Base-by-base conservation (phyloP, 2,113 vertebrate species). In the Conger conger region DNA sequence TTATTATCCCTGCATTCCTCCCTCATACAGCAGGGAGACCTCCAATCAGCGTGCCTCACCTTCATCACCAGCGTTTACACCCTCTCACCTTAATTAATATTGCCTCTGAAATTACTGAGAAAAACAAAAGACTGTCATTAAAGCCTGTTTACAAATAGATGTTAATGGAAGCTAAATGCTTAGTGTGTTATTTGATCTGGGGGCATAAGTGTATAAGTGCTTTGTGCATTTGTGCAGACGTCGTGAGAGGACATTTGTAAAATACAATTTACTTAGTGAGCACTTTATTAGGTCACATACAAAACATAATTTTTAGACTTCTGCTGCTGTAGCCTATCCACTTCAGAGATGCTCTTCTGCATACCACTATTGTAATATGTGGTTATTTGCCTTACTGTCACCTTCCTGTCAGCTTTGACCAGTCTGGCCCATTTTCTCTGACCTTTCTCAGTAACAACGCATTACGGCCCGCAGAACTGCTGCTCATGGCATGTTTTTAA, bases 61-160 rank as follows among this genome's bases (percentile, higher is more conserved):
- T 91, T 93, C 93, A 93, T 87, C 87, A 88, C 88, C 91, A 91
- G 93, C 93, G 92, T 94, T 94, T 94, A 94, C 92, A 91, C 90
- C 87, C 91, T 91, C 87, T 90, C 87, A 73, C 89, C 94, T 95
- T 95, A 94, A 95, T 94, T 95, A 93, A 94, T 94, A 94, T 94
- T 92, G 93, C 93, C 94, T 87, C 80, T 91, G 91, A 92, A 93
- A 92, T 92, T 91, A 89, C 89, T 76, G 88, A 88, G 85, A 91
- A 93, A 91, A 88, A 91, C 91, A 91, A 88, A 87, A 92, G 87
- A 89, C 91, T 88, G 90, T 93, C 89, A 50, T 80, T 42, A 40
- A 0, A 33, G n/a, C 33, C 20, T 50, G 79, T 30, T 80, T 50
- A 53, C n/a, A 80, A 80, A 50, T 30, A 33, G 38, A 30, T 17